These are phyloP conservation scores for Pteromalus puparum DNA, from an alignment of 1,140 invertebrate genomes.

Conservation along the genomic window DNA sequence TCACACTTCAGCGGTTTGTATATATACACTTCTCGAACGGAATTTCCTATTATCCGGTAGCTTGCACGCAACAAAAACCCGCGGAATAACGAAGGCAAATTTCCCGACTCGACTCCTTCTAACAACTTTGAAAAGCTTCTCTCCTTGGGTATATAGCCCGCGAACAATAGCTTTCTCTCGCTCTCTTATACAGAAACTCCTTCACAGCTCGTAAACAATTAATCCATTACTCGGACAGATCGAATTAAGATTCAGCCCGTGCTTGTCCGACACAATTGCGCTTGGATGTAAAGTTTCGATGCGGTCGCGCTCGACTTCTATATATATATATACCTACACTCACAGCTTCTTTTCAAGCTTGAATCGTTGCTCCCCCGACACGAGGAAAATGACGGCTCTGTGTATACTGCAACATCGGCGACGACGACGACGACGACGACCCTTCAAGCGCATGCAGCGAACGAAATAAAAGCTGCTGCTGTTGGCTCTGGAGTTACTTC, in stretches of 20 bases:
- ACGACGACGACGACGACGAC: not conserved
- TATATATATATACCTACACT: no score
- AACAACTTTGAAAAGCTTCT: constrained; percentile 3
- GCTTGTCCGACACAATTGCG: not conserved
- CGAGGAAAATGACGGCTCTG: not conserved
- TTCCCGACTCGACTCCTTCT: not conserved
- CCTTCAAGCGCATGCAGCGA: not conserved
- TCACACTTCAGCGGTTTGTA: no score
- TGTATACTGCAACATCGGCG: no score
- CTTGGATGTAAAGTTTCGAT: not conserved
- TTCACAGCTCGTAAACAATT: not conserved
- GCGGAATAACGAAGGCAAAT: constrained; percentile 8
- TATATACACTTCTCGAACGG: no score
- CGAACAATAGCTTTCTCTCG: not conserved
- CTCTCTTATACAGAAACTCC: not conserved
- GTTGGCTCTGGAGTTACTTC: not conserved
- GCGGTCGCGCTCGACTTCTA: not conserved
- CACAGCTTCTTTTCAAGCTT: not conserved
- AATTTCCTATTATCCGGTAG: not conserved
- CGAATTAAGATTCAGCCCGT: not conserved
- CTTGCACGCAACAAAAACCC: not conserved
- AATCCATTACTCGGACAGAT: constrained; percentile 2
- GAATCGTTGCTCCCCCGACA: not conserved
- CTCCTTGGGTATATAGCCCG: not conserved
- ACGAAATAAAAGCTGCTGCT: not conserved